Percentiles rank a stretch among this genome's conserved stretches.
These are phyloP conservation scores for Pollachius pollachius DNA, from an alignment of 2,113 vertebrate species.

Conservation along the genomic window DNA sequence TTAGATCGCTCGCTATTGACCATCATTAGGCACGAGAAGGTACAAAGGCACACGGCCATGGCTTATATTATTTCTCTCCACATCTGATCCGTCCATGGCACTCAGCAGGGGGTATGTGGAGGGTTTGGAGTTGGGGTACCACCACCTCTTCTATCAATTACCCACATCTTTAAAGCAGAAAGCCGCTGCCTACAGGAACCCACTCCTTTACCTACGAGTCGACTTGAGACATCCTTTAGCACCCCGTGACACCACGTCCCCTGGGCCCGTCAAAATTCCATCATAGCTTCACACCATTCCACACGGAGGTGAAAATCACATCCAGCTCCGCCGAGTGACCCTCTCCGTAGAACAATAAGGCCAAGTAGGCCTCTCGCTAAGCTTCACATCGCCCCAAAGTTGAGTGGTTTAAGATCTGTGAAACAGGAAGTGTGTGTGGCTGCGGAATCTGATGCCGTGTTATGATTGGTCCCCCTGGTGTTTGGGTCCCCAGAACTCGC, in stretches of 20 bases:
- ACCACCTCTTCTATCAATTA: conserved; percentile 4
- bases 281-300: conserved; percentile 33
- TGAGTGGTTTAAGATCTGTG: conserved; percentile 29
- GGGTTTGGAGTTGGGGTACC: background rate
- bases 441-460: conserved; percentile 19
- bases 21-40: background rate
- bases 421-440: conserved; percentile 1
- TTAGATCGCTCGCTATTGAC: background rate
- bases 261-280: conserved; percentile 38
- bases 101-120: background rate
- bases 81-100: background rate
- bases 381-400: conserved; percentile 21
- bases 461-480: conserved; percentile 28
- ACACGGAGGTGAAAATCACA: conserved; percentile 43
- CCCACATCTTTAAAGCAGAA: conserved; percentile 10
- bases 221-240: conserved; percentile 23
- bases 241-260: conserved; percentile 21
- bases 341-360: conserved; percentile 12
- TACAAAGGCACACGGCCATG: background rate
- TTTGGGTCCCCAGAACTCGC: conserved; percentile 31
- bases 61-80: background rate
- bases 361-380: conserved; percentile 28
- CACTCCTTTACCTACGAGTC: background rate
- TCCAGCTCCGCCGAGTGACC: conserved; percentile 11
- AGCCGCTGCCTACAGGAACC: background rate